Evolutionary conservation across 2,888 invertebrate genomes (phyloP).

Genomic region (Phortica okadai): DNA sequence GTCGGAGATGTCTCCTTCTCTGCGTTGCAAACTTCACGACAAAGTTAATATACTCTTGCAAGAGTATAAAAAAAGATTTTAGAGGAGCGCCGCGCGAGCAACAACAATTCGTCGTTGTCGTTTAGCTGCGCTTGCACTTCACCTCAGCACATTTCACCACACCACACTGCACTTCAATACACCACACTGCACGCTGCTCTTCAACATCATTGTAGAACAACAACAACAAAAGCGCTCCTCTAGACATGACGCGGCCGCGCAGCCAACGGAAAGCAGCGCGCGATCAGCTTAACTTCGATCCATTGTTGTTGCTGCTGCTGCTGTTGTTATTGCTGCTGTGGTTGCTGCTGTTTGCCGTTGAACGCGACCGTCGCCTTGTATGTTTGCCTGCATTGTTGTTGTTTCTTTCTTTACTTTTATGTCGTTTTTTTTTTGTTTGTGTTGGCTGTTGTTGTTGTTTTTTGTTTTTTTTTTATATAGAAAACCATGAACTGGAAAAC

Average conservation of each 20-base stretch:
- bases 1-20: too few species aligned
- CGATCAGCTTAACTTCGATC: conserved; percentile 54
- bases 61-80: conserved; percentile 19
- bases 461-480: conserved; percentile 36
- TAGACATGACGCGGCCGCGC: not conserved
- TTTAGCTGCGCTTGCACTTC: not conserved
- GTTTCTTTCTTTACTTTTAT: not conserved
- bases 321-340: conserved; percentile 11
- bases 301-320: conserved; percentile 44
- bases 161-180: too few species aligned
- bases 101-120: conserved; percentile 9
- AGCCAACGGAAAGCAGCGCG: conserved; percentile 42
- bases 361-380: conserved; percentile 54
- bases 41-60: too few species aligned
- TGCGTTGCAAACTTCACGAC: too few species aligned
- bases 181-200: not conserved
- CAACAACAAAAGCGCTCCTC: conserved; percentile 51
- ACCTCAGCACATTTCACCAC: too few species aligned
- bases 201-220: conserved; percentile 17
- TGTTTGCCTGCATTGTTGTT: conserved; percentile 20
- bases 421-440: conserved; percentile 12
- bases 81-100: conserved; percentile 47
- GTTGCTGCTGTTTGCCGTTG: conserved; percentile 18
- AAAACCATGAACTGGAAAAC: conserved; percentile 76
- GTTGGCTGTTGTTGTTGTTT: not conserved